Conservation (phyloP, 2,113 vertebrate genomes). For the Triplophysa dalaica region DNA sequence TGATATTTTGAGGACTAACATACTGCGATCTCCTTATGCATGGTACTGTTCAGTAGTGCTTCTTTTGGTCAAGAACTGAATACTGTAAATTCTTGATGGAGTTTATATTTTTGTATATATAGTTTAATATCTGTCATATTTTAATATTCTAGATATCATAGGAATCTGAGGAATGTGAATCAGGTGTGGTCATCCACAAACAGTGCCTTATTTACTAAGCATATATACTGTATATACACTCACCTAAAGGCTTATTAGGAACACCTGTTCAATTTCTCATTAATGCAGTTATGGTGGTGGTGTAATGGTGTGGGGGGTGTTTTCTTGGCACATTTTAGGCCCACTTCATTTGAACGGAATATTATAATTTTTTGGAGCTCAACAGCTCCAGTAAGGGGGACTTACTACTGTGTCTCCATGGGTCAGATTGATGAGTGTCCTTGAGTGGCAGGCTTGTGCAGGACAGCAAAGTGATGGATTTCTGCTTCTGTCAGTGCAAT, state of each 20-base stretch:
- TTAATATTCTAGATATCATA: background rate
- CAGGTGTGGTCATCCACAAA: too few species aligned
- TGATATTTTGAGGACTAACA: conserved; percentile 25
- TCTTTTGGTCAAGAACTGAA: background rate
- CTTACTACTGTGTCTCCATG: conserved; percentile 69
- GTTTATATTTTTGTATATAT: too few species aligned
- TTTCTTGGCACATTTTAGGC: too few species aligned
- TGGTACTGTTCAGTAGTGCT: background rate
- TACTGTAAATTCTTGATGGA: background rate
- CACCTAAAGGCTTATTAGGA: too few species aligned
- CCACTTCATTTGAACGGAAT: too few species aligned
- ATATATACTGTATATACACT: too few species aligned
- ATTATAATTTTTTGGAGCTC: too few species aligned
- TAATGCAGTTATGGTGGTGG: too few species aligned
- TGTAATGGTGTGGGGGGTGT: too few species aligned
- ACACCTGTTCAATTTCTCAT: too few species aligned
- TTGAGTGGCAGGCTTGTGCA: conserved; percentile 75
- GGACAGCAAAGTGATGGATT: conserved; percentile 63
- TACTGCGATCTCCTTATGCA: conserved; percentile 41
- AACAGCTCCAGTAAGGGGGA: too few species aligned
- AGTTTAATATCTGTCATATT: background rate
- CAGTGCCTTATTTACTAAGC: too few species aligned
- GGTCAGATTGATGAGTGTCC: conserved; percentile 81
- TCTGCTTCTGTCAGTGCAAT: conserved; percentile 71
- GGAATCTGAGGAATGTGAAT: background rate